Percentiles rank a stretch among this genome's conserved stretches.
phyloP scores from a whole-genome alignment of 1,140 invertebrate species.

The Anastrepha ludens region DNA sequence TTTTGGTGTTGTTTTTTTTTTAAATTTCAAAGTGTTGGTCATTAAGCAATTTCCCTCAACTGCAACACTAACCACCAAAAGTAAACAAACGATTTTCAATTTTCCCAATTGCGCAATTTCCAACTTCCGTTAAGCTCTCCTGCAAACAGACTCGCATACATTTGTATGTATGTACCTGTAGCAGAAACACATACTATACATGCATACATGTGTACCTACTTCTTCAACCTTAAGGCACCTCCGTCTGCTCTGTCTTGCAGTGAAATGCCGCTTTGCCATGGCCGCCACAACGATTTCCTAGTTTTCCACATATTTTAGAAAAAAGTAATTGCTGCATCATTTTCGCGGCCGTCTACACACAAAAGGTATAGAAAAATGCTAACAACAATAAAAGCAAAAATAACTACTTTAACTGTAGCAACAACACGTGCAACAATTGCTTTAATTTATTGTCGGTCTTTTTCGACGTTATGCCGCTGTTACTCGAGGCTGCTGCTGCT shows the following conservation, averaged over 20 bases:
- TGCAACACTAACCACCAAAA: constrained; percentile 20
- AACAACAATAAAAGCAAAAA: neutral
- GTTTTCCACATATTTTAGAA: neutral
- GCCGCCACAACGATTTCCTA: neutral
- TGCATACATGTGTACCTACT: neutral
- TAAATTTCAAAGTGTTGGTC: constrained; percentile 21
- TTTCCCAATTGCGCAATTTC: constrained; percentile 51
- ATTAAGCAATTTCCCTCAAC: constrained; percentile 46
- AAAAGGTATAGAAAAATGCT: neutral
- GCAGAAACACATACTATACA: neutral
- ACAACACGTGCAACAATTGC: constrained; percentile 34
- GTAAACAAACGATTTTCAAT: constrained; percentile 50
- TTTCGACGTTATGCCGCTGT: neutral
- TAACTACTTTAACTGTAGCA: neutral
- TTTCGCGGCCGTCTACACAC: neutral
- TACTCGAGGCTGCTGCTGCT: neutral
- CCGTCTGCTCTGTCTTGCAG: neutral
- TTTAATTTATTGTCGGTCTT: neutral
- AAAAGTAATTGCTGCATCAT: constrained; percentile 48
- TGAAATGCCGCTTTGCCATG: constrained; percentile 32
- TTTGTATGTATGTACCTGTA: neutral
- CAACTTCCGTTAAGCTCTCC: constrained; percentile 26
- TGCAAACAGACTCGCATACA: neutral
- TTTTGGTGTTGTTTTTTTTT: neutral
- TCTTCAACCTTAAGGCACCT: neutral